Evolutionary conservation across 2,888 invertebrate genomes (phyloP).

Genomic region (Idaea straminata): DNA sequence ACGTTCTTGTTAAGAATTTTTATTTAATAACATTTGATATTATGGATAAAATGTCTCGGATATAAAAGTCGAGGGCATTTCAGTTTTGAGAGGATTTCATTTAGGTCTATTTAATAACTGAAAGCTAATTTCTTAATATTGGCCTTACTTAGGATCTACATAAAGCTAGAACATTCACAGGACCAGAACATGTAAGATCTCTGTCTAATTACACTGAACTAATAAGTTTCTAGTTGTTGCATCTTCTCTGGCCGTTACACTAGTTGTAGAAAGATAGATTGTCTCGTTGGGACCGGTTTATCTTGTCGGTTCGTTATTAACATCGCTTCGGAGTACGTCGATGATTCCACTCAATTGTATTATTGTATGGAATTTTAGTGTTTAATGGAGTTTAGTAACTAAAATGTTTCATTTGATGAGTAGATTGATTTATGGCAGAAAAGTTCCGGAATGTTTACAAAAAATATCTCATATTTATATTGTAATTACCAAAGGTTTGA

Average conservation of each 20-base stretch:
- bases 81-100: neutral
- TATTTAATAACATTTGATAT: neutral
- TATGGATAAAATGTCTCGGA: neutral
- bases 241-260: conserved; percentile 20
- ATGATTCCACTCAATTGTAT: conserved; percentile 27
- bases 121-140: neutral
- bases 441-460: too few relatives aligned
- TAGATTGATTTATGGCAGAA: too few relatives aligned
- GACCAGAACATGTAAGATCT: conserved; percentile 1
- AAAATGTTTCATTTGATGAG: too few relatives aligned
- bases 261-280: conserved; percentile 48
- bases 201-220: conserved; percentile 2
- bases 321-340: conserved; percentile 42
- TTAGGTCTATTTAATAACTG: neutral
- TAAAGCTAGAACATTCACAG: neutral
- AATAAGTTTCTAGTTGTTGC: conserved; percentile 2
- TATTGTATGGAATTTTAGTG: conserved; percentile 10
- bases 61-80: neutral
- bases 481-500: too few relatives aligned
- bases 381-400: neutral
- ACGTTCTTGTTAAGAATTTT: neutral
- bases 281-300: conserved; percentile 64
- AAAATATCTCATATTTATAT: too few relatives aligned
- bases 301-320: conserved; percentile 53
- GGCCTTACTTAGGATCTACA: neutral